These are phyloP conservation scores for Pseudopleuronectes americanus DNA, from an alignment of 2,797 vertebrate species.

Conservation along the genomic window DNA sequence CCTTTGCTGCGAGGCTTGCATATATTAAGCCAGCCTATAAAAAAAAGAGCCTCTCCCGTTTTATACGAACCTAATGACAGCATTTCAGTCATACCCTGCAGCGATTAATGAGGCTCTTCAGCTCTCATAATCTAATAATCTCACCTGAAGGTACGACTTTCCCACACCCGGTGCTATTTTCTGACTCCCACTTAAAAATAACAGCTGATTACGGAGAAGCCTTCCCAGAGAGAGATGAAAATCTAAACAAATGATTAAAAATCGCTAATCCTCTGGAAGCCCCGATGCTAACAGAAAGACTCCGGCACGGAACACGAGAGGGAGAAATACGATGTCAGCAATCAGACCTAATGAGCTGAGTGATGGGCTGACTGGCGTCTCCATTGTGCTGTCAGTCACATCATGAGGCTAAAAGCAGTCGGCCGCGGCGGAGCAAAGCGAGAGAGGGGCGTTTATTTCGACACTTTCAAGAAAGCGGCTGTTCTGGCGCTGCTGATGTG, in stretches of 20 bases:
- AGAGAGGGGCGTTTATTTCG: background rate
- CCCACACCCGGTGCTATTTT: slow-evolving; percentile 53
- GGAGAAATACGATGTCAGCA: slow-evolving; percentile 52
- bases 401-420: slow-evolving; percentile 41
- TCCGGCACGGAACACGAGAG: slow-evolving; percentile 16
- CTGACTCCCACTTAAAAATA: slow-evolving; percentile 41
- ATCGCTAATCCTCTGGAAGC: slow-evolving; percentile 51
- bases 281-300: slow-evolving; percentile 21
- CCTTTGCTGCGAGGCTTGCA: slow-evolving; percentile 33
- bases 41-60: slow-evolving; percentile 44
- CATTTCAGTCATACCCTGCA: slow-evolving; percentile 45
- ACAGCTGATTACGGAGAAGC: slow-evolving; percentile 39
- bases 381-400: slow-evolving; percentile 57
- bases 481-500: slow-evolving; percentile 42
- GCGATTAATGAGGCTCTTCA: slow-evolving; percentile 59
- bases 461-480: slow-evolving; percentile 14
- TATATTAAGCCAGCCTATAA: slow-evolving; percentile 30
- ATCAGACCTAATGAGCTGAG: slow-evolving; percentile 65
- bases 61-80: slow-evolving; percentile 44
- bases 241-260: slow-evolving; percentile 55
- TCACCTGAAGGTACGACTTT: slow-evolving; percentile 55
- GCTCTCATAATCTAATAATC: slow-evolving; percentile 62
- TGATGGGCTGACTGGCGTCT: slow-evolving; percentile 51
- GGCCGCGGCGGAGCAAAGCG: slow-evolving; percentile 23
- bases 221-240: slow-evolving; percentile 22